Conservation (phyloP, 2,113 vertebrate species). For the Meriones unguiculatus region DNA sequence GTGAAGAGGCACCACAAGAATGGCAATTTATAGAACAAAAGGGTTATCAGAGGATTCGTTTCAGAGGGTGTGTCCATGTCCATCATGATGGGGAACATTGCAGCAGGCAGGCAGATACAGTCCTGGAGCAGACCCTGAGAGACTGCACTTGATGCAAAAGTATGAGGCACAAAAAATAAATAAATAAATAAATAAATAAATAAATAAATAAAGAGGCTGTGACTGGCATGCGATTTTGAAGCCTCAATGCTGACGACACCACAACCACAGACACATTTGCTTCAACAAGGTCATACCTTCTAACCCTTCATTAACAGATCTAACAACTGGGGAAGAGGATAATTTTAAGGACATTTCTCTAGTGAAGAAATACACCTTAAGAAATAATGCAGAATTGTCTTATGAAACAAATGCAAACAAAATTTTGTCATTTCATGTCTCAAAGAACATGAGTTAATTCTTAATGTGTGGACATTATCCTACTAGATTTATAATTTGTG, state of each 20-base stretch:
- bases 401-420: neutral
- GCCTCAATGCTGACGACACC: rapidly evolving
- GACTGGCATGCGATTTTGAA: neutral
- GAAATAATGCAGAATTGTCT: neutral
- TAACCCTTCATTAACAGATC: neutral
- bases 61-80: neutral
- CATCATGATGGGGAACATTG: neutral
- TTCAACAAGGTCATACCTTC: neutral
- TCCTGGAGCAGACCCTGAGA: neutral
- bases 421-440: neutral
- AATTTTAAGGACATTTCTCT: neutral
- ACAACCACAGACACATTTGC: rapidly evolving
- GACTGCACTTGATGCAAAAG: no score
- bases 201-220: neutral
- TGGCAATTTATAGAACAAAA: neutral
- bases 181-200: no score
- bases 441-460: neutral
- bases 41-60: neutral
- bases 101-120: neutral
- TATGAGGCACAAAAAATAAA: no score
- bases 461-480: neutral
- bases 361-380: neutral
- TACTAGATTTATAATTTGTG: neutral
- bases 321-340: neutral
- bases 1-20: neutral